Conservation (phyloP, 2,113 vertebrate genomes). For the Smithornis capensis region DNA sequence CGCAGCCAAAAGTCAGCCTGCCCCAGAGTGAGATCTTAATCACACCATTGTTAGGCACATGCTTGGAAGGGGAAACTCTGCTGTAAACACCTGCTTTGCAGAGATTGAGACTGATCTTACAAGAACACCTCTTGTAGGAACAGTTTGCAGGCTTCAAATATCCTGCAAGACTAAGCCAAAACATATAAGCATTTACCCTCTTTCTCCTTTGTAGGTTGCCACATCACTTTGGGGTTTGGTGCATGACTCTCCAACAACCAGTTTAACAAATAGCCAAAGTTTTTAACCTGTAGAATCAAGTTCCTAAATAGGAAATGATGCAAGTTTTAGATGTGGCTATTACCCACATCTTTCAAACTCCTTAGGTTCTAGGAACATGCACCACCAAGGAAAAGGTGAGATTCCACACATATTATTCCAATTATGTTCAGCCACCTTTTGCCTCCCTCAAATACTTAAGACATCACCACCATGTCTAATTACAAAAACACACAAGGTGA, state of each 20-base stretch:
- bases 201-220: neutral
- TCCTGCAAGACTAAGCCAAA: neutral
- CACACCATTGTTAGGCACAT: neutral
- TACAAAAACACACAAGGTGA: neutral
- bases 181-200: neutral
- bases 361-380: neutral
- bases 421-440: neutral
- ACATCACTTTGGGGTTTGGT: neutral
- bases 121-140: neutral
- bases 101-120: neutral
- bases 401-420: conserved; percentile 27
- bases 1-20: conserved; percentile 40
- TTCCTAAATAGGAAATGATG: neutral
- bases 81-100: conserved; percentile 46
- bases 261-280: neutral
- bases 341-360: neutral
- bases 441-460: neutral
- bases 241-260: neutral
- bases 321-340: neutral
- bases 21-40: conserved; percentile 40
- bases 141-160: neutral
- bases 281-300: neutral
- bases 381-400: neutral
- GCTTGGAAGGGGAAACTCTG: conserved; percentile 6
- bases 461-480: neutral